Conservation (phyloP, 2,113 vertebrate species). For the Mustela nigripes region DNA sequence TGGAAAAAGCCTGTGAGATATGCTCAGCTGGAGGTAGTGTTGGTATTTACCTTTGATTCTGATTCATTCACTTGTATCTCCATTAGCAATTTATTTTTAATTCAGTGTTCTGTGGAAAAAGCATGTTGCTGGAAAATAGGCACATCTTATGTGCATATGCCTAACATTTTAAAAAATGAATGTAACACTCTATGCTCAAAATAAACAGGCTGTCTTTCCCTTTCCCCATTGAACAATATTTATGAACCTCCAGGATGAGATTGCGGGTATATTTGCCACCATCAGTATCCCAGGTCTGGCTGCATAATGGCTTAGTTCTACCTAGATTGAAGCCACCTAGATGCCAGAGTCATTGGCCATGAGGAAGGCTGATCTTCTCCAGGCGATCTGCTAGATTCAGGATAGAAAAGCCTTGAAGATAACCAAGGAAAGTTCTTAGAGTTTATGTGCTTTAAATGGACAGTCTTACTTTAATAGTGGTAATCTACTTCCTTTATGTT, state of each 20-base stretch:
- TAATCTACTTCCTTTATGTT: neutral
- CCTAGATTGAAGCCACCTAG: neutral
- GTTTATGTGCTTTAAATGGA: neutral
- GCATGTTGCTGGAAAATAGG: slow-evolving; percentile 75
- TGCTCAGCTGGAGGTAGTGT: slow-evolving; percentile 58
- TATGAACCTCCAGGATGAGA: slow-evolving; percentile 70
- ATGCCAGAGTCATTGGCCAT: neutral
- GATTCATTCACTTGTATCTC: slow-evolving; percentile 80
- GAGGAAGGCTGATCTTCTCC: neutral
- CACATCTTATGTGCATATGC: slow-evolving; percentile 53
- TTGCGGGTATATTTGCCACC: slow-evolving; percentile 70
- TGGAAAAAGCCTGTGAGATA: slow-evolving; percentile 70
- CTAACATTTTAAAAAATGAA: slow-evolving; percentile 84
- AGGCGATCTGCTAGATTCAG: neutral
- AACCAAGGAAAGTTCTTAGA: neutral
- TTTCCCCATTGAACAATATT: slow-evolving; percentile 63
- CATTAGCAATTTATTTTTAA: slow-evolving; percentile 87
- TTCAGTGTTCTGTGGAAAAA: slow-evolving; percentile 81
- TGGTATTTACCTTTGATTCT: slow-evolving; percentile 77
- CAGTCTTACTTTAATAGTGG: neutral
- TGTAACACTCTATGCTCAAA: slow-evolving; percentile 78
- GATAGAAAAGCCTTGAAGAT: neutral
- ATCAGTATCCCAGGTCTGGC: neutral
- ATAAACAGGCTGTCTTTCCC: slow-evolving; percentile 80
- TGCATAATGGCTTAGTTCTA: neutral